A percentile compares a stretch with the other conserved stretches of the same genome.
phyloP scores from a whole-genome alignment of 2,888 invertebrate genomes.

The Cephus spinipes region DNA sequence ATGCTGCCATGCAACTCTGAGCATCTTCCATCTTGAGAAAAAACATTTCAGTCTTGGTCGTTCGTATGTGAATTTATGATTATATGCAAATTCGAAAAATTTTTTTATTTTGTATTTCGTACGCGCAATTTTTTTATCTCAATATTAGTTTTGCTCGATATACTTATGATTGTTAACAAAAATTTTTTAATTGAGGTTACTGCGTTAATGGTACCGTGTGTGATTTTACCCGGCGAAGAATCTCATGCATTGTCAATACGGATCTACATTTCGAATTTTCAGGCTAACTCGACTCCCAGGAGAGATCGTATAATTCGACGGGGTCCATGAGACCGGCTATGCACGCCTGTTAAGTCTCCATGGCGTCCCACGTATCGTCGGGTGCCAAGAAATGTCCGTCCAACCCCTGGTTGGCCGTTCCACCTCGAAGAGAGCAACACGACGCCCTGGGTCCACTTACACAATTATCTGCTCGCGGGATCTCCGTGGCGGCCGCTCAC shows the following conservation, averaged over 20 bases:
- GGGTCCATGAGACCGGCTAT: neutral
- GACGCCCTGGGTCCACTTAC: slow-evolving; percentile 50
- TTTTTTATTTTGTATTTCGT: neutral
- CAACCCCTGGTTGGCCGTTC: slow-evolving; percentile 1
- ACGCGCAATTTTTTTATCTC: neutral
- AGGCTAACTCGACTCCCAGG: neutral
- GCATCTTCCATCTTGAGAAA: neutral
- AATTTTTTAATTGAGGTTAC: no score
- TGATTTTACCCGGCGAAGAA: neutral
- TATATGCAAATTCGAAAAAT: neutral
- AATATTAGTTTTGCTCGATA: neutral
- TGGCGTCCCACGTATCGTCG: neutral
- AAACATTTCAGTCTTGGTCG: neutral
- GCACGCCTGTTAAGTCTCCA: neutral
- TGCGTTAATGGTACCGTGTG: neutral
- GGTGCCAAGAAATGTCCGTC: slow-evolving; percentile 5
- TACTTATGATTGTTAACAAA: neutral
- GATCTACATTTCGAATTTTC: neutral
- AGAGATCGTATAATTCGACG: neutral
- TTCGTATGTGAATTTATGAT: neutral
- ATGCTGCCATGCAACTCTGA: neutral
- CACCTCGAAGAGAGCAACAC: slow-evolving; percentile 24
- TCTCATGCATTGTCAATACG: neutral
- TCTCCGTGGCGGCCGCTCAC: slow-evolving; percentile 49
- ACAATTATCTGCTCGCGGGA: slow-evolving; percentile 57